A percentile compares a stretch with the other conserved stretches of the same genome.
Evolutionary conservation across 2,888 invertebrate genomes (phyloP).

Genomic region (Hypena proboscidalis): DNA sequence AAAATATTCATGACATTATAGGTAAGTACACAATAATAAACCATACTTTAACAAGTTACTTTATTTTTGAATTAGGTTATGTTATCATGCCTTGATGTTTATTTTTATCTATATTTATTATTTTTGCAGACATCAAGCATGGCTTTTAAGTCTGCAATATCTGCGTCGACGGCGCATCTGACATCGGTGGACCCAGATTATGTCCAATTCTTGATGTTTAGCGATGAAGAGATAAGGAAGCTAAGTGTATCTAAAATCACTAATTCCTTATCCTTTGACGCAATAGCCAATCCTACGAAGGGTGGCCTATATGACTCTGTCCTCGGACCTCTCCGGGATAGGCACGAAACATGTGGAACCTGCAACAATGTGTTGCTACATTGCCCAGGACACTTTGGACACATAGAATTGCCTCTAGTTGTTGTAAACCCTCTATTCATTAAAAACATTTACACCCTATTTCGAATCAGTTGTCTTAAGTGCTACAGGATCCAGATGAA

Average conservation of each 20-base stretch:
- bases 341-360: conserved; percentile 91
- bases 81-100: conserved; percentile 29
- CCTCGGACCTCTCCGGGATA: conserved; percentile 89
- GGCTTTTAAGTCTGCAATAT: conserved; percentile 62
- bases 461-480: conserved; percentile 88
- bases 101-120: conserved; percentile 14
- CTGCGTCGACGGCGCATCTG: conserved; percentile 59
- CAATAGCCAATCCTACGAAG: conserved; percentile 91
- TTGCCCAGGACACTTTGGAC: conserved; percentile 98
- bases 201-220: conserved; percentile 89
- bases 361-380: conserved; percentile 88
- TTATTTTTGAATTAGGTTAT: conserved; percentile 39
- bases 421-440: conserved; percentile 96
- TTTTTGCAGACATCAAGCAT: conserved; percentile 51
- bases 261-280: conserved; percentile 92
- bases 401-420: conserved; percentile 95
- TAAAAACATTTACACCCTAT: conserved; percentile 88
- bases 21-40: conserved; percentile 12
- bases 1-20: conserved; percentile 13
- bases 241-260: conserved; percentile 93
- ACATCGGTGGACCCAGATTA: conserved; percentile 72
- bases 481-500: conserved; percentile 89
- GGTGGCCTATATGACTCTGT: conserved; percentile 96
- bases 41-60: neutral
- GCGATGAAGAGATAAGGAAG: conserved; percentile 90